These are phyloP conservation scores for Lepidocyrtoides sp. DNA, from an alignment of 2,888 invertebrate species.

Conservation along the genomic window DNA sequence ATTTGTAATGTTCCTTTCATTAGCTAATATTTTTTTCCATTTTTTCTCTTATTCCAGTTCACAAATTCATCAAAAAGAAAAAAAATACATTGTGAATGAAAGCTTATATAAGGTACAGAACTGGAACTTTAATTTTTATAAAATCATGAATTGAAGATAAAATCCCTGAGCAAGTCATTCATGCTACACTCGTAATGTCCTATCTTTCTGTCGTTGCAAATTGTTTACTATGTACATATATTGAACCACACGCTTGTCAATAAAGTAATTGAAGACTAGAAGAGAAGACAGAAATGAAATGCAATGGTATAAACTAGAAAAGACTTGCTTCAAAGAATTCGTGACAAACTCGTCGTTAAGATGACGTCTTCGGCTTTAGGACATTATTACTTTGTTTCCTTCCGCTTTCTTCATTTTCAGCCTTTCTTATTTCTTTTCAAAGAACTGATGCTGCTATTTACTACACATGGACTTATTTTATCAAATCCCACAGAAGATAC, in stretches of 20 bases:
- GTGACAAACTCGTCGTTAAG: slow-evolving; percentile 12
- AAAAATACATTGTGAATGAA: no score
- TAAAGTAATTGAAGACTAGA: no score
- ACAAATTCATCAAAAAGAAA: no score
- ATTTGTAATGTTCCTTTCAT: no score
- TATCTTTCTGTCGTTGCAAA: no score
- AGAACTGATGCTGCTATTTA: neutral
- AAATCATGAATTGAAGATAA: neutral
- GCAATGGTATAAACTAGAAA: neutral
- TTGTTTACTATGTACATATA: no score
- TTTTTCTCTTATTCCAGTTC: no score
- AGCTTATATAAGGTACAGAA: no score
- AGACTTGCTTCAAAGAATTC: slow-evolving; percentile 30
- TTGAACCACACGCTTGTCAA: no score
- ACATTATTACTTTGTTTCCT: neutral
- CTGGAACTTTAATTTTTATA: neutral
- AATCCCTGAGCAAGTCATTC: no score
- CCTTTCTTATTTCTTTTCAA: neutral
- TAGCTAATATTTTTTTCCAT: no score
- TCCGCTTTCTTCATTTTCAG: slow-evolving; percentile 13
- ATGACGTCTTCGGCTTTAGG: slow-evolving; percentile 5
- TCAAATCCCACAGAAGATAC: neutral
- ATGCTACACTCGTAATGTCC: no score
- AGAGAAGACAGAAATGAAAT: neutral
- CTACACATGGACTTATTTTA: neutral